Evolutionary conservation across 2,888 invertebrate genomes (phyloP).

Genomic region (Andrena praecox): DNA sequence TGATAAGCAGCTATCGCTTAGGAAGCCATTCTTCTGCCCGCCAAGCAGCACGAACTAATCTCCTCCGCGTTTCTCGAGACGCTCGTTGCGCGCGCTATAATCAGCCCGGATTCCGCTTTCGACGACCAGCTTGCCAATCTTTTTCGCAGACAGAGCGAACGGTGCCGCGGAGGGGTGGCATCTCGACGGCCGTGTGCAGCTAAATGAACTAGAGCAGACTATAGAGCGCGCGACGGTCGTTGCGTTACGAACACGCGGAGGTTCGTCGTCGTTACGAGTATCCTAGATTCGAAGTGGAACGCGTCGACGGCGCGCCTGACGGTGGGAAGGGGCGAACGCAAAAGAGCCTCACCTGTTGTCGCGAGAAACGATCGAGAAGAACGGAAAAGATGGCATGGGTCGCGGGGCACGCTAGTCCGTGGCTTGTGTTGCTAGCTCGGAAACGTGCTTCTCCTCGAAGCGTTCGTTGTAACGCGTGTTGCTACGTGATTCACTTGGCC

Average conservation of each 20-base stretch:
- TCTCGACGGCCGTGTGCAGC: background rate
- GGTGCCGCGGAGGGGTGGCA: constrained; percentile 5
- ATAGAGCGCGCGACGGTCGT: background rate
- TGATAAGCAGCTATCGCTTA: constrained; percentile 39
- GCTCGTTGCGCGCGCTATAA: no score
- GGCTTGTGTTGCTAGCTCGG: background rate
- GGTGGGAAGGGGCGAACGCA: constrained; percentile 50
- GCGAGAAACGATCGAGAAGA: constrained; percentile 11
- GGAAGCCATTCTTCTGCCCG: constrained; percentile 10
- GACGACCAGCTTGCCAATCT: no score
- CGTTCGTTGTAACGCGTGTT: constrained; percentile 71
- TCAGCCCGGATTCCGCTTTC: no score
- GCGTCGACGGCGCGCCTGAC: constrained; percentile 21
- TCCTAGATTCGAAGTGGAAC: background rate
- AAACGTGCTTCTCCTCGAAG: constrained; percentile 47
- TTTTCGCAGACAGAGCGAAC: no score
- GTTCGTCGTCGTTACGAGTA: background rate
- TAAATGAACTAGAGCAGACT: background rate
- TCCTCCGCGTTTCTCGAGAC: no score
- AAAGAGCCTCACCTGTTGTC: constrained; percentile 17
- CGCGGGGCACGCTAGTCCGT: background rate
- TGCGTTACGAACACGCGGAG: no score
- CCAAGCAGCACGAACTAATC: no score
- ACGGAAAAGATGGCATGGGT: background rate
- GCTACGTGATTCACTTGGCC: constrained; percentile 64